Percentiles rank a stretch among this genome's conserved stretches.
phyloP scores from a whole-genome alignment of 2,797 vertebrate species.

The Spinibarbus caldwelli region DNA sequence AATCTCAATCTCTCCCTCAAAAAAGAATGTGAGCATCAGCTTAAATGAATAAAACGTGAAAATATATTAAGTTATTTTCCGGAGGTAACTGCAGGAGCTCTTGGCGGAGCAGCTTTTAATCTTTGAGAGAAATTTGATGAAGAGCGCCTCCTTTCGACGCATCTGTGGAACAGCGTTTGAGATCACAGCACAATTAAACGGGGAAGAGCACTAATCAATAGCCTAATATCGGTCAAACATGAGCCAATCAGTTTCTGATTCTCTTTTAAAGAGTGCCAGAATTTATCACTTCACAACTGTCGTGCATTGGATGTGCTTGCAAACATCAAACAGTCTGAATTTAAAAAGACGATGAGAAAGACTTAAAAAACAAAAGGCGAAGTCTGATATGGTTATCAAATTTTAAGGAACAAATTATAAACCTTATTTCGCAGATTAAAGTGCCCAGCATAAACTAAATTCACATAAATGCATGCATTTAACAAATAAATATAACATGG shows the following conservation, averaged over 20 bases:
- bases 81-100: constrained; percentile 24
- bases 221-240: constrained; percentile 19
- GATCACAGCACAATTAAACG: constrained; percentile 14
- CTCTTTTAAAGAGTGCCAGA: constrained; percentile 9
- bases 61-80: constrained; percentile 31
- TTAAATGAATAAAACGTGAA: constrained; percentile 28
- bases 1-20: constrained; percentile 14
- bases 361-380: neutral
- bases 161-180: constrained; percentile 55
- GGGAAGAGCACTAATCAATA: constrained; percentile 27
- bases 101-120: constrained; percentile 19
- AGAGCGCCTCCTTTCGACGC: constrained; percentile 82
- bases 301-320: too few relatives aligned
- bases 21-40: neutral
- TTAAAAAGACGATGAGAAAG: neutral
- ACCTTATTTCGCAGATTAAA: neutral
- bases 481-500: too few relatives aligned
- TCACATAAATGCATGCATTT: neutral
- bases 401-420: neutral
- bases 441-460: neutral
- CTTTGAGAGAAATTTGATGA: constrained; percentile 72
- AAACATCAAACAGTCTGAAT: neutral
- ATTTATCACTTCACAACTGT: neutral
- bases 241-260: constrained; percentile 16
- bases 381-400: neutral